phyloP scores from a whole-genome alignment of 2,888 invertebrate genomes.

The Microplitis deprimator region DNA sequence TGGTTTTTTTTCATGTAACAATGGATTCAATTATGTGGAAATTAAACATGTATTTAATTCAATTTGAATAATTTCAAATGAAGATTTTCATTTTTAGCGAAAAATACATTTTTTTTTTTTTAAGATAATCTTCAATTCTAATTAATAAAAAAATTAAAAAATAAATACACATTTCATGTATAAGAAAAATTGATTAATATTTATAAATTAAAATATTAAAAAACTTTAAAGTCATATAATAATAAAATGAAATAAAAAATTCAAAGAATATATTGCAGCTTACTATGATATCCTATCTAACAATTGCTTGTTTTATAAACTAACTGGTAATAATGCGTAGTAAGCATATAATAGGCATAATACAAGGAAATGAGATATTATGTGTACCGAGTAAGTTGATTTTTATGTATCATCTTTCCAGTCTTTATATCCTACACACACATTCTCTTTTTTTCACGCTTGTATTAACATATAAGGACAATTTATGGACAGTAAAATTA shows the following conservation, averaged over 20 bases:
- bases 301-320: not conserved
- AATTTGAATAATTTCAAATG: too few species aligned
- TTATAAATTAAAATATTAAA: not conserved
- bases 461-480: conserved; percentile 11
- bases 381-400: not conserved
- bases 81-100: too few species aligned
- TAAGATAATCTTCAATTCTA: too few species aligned
- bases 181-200: too few species aligned
- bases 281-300: not conserved
- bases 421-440: not conserved
- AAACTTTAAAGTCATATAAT: not conserved
- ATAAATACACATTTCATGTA: too few species aligned
- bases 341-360: conserved; percentile 1
- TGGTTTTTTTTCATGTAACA: too few species aligned
- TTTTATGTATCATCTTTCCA: not conserved
- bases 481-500: not conserved
- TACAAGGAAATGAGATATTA: not conserved
- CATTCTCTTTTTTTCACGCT: conserved; percentile 21
- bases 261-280: not conserved
- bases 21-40: too few species aligned
- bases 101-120: too few species aligned
- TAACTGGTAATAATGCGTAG: not conserved
- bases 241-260: not conserved
- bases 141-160: too few species aligned
- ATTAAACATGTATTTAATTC: too few species aligned